These are phyloP conservation scores for Urocynchramus pylzowi DNA, from an alignment of 2,113 vertebrate genomes.

Conservation along the genomic window DNA sequence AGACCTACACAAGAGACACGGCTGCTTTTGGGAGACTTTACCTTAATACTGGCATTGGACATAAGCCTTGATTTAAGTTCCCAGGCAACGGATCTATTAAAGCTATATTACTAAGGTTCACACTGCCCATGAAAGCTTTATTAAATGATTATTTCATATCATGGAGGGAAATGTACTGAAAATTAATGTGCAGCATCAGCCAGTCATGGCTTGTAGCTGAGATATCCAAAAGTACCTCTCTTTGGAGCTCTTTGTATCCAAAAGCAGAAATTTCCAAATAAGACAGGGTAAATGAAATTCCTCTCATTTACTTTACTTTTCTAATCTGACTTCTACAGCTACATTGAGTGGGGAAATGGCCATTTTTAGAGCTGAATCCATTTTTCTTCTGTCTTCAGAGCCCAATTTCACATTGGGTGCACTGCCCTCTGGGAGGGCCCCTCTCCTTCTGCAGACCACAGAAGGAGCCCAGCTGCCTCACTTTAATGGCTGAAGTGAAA, in stretches of 20 bases:
- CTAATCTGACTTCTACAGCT: background rate
- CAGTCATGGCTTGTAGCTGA: background rate
- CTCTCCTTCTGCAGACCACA: background rate
- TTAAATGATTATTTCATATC: constrained; percentile 45
- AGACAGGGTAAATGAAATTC: background rate
- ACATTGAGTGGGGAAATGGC: background rate
- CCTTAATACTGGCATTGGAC: constrained; percentile 26
- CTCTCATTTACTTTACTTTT: background rate
- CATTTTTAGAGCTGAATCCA: background rate
- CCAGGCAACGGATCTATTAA: constrained; percentile 39
- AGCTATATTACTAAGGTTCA: constrained; percentile 38
- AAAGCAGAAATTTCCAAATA: background rate
- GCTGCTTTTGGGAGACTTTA: constrained; percentile 5
- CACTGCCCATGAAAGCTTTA: constrained; percentile 53
- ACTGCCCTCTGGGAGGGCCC: background rate
- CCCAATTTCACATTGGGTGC: rapidly evolving
- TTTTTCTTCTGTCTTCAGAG: background rate
- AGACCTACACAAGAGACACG: background rate
- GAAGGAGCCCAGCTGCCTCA: background rate
- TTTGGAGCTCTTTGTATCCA: background rate
- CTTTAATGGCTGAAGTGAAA: background rate
- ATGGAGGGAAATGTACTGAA: constrained; percentile 29
- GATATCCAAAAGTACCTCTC: too few species aligned
- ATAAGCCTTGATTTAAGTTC: constrained; percentile 41
- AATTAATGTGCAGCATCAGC: constrained; percentile 35